These are phyloP conservation scores for Acropora tenuis DNA, from an alignment of 64 coral and sea anemone genomes.

Conservation along the genomic window DNA sequence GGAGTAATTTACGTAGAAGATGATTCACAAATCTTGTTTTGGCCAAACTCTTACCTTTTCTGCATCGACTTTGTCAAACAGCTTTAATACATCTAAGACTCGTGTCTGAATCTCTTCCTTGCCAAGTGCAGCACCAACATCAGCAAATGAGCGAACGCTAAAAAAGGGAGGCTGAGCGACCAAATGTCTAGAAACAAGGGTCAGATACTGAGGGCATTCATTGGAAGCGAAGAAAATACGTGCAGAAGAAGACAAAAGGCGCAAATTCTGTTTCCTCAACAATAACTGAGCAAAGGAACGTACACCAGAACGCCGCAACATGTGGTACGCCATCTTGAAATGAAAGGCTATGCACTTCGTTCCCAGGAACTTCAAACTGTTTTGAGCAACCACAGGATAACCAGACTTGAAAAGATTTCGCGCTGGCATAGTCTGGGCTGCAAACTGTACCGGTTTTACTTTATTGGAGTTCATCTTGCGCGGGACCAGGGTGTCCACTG, in stretches of 20 bases:
- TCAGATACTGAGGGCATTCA: slow-evolving; percentile 70
- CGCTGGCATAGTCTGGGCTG: no score
- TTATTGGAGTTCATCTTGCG: no score
- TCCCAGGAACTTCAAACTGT: no score
- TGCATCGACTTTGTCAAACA: slow-evolving; percentile 98
- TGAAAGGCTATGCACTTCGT: no score
- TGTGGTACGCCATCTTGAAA: slow-evolving; percentile 94
- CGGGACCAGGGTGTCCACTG: no score
- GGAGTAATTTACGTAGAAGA: no score
- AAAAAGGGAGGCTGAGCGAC: slow-evolving; percentile 31
- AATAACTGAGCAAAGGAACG: slow-evolving; percentile 43
- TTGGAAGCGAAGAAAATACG: slow-evolving; percentile 73
- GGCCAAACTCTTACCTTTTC: slow-evolving; percentile 72
- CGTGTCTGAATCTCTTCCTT: slow-evolving; percentile 85
- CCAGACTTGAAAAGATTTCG: no score
- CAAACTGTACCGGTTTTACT: no score
- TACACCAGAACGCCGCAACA: slow-evolving; percentile 60
- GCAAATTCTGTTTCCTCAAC: slow-evolving; percentile 63
- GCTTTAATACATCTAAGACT: slow-evolving; percentile 91
- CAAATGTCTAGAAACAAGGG: slow-evolving; percentile 40
- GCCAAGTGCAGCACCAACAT: slow-evolving; percentile 62
- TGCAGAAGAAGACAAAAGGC: slow-evolving; percentile 71
- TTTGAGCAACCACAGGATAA: no score
- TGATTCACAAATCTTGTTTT: background rate
- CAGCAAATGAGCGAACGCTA: slow-evolving; percentile 64